These are phyloP conservation scores for Sepioteuthis lessoniana DNA, from an alignment of 2,888 invertebrate genomes.

Conservation along the genomic window DNA sequence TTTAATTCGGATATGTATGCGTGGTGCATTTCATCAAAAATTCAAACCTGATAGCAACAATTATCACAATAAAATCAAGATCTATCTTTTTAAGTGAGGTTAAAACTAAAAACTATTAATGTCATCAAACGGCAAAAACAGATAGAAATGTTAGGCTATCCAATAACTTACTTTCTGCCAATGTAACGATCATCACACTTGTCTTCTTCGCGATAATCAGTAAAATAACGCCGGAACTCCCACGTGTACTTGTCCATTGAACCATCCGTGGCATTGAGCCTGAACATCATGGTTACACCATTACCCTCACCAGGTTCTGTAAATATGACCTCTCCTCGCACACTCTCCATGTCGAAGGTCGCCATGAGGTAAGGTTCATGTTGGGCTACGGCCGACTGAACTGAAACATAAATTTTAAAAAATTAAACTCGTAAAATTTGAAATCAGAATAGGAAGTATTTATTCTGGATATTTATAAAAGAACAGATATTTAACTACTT, in stretches of 20 bases:
- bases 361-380: conserved; percentile 41
- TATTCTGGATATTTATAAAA: too few relatives aligned
- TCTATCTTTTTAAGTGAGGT: not conserved
- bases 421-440: not conserved
- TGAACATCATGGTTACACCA: conserved; percentile 39
- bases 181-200: conserved; percentile 38
- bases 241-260: conserved; percentile 36
- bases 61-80: not conserved
- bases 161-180: conserved; percentile 24
- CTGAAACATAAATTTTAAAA: not conserved
- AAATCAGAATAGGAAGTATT: not conserved
- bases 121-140: not conserved
- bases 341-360: conserved; percentile 40
- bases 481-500: too few relatives aligned
- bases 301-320: conserved; percentile 24
- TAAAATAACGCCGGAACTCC: conserved; percentile 36
- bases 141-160: not conserved
- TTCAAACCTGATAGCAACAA: not conserved
- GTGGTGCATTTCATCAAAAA: too few relatives aligned
- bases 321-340: conserved; percentile 38
- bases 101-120: not conserved
- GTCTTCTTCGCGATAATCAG: conserved; percentile 39
- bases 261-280: not conserved
- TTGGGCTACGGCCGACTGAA: not conserved
- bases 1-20: too few relatives aligned